Conservation (phyloP, 2,113 vertebrate genomes). For the Craseonycteris thonglongyai region DNA sequence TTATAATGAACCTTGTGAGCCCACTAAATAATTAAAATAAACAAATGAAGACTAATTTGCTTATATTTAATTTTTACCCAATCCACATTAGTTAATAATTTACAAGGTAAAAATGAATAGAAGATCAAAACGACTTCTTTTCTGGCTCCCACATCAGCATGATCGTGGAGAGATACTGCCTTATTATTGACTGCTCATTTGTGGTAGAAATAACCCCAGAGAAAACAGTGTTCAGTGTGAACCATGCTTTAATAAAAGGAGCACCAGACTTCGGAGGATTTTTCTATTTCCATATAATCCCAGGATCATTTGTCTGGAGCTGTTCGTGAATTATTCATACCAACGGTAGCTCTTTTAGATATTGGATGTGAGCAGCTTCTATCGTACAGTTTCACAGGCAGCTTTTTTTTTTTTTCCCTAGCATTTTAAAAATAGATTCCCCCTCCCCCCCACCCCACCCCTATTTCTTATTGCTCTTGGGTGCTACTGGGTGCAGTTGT, state of each 20-base stretch:
- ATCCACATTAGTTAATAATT: conserved; percentile 79
- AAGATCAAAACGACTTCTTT: conserved; percentile 70
- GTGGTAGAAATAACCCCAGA: conserved; percentile 76
- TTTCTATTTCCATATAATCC: conserved; percentile 77
- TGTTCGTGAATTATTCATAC: conserved; percentile 87
- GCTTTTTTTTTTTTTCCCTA: conserved; percentile 46
- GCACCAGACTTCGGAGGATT: conserved; percentile 75
- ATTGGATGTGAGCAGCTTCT: conserved; percentile 63
- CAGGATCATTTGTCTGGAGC: conserved; percentile 81
- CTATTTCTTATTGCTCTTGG: conserved; percentile 53
- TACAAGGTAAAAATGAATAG: conserved; percentile 71
- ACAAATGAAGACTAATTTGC: conserved; percentile 82
- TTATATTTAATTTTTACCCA: conserved; percentile 74
- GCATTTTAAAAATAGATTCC: conserved; percentile 65
- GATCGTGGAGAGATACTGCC: conserved; percentile 62
- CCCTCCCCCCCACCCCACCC: no score
- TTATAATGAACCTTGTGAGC: conserved; percentile 61
- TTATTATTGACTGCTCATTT: conserved; percentile 69
- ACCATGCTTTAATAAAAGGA: conserved; percentile 80
- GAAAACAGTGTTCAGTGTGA: conserved; percentile 73
- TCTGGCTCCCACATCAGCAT: conserved; percentile 40
- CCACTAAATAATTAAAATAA: conserved; percentile 78
- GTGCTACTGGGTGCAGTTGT: conserved; percentile 42
- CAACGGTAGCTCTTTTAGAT: conserved; percentile 63
- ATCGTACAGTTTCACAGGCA: conserved; percentile 50